Conservation (phyloP, 2,888 invertebrate species). For the Cheilosia scutellata region DNA sequence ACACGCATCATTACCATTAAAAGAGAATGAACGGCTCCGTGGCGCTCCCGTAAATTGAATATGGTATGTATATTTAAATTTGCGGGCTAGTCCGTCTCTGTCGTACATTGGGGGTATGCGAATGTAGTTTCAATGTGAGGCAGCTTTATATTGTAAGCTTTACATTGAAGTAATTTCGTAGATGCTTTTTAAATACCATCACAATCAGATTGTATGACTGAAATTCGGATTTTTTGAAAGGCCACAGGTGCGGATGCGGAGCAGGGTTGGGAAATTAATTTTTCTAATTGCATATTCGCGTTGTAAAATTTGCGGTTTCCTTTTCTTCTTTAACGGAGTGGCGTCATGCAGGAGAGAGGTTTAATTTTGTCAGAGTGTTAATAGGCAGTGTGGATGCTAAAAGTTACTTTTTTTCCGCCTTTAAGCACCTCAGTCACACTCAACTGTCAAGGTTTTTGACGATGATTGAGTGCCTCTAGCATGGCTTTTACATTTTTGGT, state of each 20-base stretch:
- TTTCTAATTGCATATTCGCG: slow-evolving; percentile 68
- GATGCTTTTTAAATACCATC: slow-evolving; percentile 41
- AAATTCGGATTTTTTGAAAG: neutral
- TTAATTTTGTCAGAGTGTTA: slow-evolving; percentile 38
- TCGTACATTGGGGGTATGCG: slow-evolving; percentile 12
- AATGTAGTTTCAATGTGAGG: slow-evolving; percentile 33
- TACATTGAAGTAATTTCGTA: slow-evolving; percentile 34
- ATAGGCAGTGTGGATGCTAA: slow-evolving; percentile 31
- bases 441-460: slow-evolving; percentile 54
- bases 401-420: slow-evolving; percentile 1
- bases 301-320: slow-evolving; percentile 37
- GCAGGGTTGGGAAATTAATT: slow-evolving; percentile 60
- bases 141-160: neutral
- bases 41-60: slow-evolving; percentile 66
- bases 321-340: neutral
- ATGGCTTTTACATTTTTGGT: neutral
- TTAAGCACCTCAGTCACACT: slow-evolving; percentile 32
- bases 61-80: slow-evolving; percentile 64
- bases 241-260: slow-evolving; percentile 56
- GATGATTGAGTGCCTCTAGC: slow-evolving; percentile 51
- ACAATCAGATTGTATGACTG: neutral
- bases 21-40: slow-evolving; percentile 22
- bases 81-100: slow-evolving; percentile 38
- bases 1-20: slow-evolving; percentile 73
- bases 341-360: neutral